Conservation (phyloP, 2,888 invertebrate species). For the Timema podura region DNA sequence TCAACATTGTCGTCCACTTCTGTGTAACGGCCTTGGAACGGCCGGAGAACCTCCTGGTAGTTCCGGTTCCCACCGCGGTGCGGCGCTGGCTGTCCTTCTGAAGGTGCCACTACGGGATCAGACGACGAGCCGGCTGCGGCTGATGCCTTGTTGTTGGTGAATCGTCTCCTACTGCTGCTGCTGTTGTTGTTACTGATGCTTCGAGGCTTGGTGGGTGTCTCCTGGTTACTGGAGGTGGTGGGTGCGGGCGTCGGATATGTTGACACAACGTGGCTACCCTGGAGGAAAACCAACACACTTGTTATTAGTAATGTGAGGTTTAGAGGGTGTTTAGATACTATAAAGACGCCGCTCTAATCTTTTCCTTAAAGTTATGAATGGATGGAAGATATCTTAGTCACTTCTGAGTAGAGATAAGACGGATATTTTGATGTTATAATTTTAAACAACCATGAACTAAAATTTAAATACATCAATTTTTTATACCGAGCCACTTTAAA, state of each 20-base stretch:
- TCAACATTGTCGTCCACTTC: slow-evolving; percentile 12
- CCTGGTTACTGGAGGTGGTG: slow-evolving; percentile 6
- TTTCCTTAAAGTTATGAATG: too few species aligned
- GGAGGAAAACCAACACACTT: too few species aligned
- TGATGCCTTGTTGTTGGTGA: slow-evolving; percentile 10
- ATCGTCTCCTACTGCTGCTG: slow-evolving; percentile 20
- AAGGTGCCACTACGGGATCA: slow-evolving; percentile 23
- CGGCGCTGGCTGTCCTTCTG: slow-evolving; percentile 14
- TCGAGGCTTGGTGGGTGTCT: slow-evolving; percentile 15
- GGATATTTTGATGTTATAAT: too few species aligned
- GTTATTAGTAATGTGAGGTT: too few species aligned
- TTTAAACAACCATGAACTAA: too few species aligned
- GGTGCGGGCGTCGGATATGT: slow-evolving; percentile 20
- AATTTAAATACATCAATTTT: too few species aligned
- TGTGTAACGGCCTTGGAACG: slow-evolving; percentile 17
- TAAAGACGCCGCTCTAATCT: too few species aligned
- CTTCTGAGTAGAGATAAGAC: too few species aligned
- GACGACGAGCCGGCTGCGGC: slow-evolving; percentile 24
- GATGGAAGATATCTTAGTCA: too few species aligned
- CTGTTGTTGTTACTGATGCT: slow-evolving; percentile 18
- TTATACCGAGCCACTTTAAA: too few species aligned
- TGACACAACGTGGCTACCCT: slow-evolving; percentile 18
- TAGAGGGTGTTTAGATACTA: too few species aligned
- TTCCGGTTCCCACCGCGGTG: neutral
- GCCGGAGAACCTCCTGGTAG: slow-evolving; percentile 19